Evolutionary conservation across 2,888 invertebrate genomes (phyloP).

Genomic region (Drosophila austrosaltans): DNA sequence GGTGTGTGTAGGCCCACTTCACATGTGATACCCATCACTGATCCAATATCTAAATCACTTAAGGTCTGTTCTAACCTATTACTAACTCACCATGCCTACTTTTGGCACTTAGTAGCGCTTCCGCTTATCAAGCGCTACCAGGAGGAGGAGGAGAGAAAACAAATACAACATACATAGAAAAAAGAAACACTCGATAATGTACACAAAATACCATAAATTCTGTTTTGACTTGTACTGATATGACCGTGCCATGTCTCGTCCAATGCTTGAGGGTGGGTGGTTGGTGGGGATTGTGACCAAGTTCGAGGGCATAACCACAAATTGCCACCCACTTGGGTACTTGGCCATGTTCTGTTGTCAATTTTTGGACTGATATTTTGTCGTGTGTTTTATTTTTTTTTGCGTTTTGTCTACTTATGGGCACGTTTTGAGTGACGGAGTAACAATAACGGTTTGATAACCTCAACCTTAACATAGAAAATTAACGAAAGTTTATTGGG

Average conservation of each 20-base stretch:
- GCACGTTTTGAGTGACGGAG: constrained; percentile 57
- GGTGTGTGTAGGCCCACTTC: constrained; percentile 9
- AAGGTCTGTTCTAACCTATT: constrained; percentile 54
- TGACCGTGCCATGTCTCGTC: constrained; percentile 10
- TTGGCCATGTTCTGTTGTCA: constrained; percentile 25
- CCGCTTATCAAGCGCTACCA: constrained; percentile 27
- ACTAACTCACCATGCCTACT: constrained; percentile 17
- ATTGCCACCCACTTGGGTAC: constrained; percentile 26
- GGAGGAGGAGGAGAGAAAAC: neutral
- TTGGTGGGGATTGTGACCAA: neutral
- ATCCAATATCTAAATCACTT: constrained; percentile 55
- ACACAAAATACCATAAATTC: constrained; percentile 43
- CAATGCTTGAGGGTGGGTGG: constrained; percentile 9
- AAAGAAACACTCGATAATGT: constrained; percentile 28
- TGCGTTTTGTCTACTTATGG: constrained; percentile 11
- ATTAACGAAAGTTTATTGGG: constrained; percentile 9
- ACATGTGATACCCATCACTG: constrained; percentile 13
- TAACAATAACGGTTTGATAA: constrained; percentile 44
- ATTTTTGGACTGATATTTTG: constrained; percentile 24
- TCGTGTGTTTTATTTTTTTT: constrained; percentile 14
- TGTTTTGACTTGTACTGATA: constrained; percentile 26
- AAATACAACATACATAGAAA: neutral
- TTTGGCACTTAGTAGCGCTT: constrained; percentile 4
- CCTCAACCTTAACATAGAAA: constrained; percentile 70
- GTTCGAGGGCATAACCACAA: constrained; percentile 21